Evolutionary conservation across 2,797 vertebrate species (phyloP).

Genomic region (Heteromormyrus szaboi): DNA sequence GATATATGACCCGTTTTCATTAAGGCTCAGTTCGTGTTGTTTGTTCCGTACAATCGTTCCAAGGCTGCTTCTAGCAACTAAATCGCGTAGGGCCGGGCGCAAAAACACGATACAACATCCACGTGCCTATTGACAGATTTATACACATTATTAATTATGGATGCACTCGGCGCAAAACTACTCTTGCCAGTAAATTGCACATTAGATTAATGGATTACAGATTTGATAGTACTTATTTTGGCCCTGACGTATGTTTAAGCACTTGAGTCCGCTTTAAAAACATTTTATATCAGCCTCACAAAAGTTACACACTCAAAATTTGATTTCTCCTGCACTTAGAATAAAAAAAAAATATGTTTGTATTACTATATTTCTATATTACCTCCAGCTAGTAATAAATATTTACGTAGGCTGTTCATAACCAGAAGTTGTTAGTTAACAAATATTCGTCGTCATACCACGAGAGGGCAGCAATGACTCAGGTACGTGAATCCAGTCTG

Average conservation of each 20-base stretch:
- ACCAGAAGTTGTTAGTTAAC: neutral
- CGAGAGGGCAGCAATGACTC: conserved; percentile 6
- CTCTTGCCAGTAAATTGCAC: neutral
- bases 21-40: neutral
- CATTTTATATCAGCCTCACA: neutral
- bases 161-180: neutral
- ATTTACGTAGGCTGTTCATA: neutral
- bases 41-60: neutral
- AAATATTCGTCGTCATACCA: neutral
- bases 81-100: neutral
- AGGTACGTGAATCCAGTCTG: neutral
- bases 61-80: neutral
- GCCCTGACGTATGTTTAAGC: neutral
- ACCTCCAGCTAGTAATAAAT: neutral
- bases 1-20: neutral
- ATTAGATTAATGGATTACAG: neutral
- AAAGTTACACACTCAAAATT: neutral
- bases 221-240: neutral
- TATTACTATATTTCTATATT: neutral
- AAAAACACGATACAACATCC: neutral
- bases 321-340: neutral
- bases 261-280: neutral
- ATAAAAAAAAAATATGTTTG: neutral
- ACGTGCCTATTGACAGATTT: neutral
- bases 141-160: neutral